Evolutionary conservation across 2,888 invertebrate species (phyloP), one percentile per base, ranked within the genome.

Genomic region (Ennomos quercinarius): DNA sequence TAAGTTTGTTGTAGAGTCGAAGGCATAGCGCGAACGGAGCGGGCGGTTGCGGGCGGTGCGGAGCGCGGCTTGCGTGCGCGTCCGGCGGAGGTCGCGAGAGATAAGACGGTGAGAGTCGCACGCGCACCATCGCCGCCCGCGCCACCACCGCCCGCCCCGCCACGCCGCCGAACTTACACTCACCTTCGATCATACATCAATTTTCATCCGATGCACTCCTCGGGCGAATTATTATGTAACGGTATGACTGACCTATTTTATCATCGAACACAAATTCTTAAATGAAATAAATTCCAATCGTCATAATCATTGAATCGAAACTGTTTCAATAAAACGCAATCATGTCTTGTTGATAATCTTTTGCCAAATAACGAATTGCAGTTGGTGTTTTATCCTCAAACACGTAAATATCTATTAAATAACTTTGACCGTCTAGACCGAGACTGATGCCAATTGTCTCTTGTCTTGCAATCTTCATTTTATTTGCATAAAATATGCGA

Each of bases 11-110:
- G 80, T 83, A 75, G 81, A 77, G 72, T 72, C 73, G 84, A 79
- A 81, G 84, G 83, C 90, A 90, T 90, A 89, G 81, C 90, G 90
- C 84, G 86, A 77, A 65, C 79, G 57, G 70, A 76, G 71, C 72
- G 73, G 74, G 76, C 78, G 81, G 77, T 71, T 72, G 72, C 72
- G 75, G 75, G 75, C 77, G 81, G 78, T 72, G 74, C 78, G 81
- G 80, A 80, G 81, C 88, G 85, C 84, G 79, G 83, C 78, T 80
- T 72, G 84, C 86, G 88, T 90, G 87, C 90, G 90, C 90, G 90
- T 89, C 85, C 87, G 83, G 81, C 91, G 90, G 91, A 91, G 91
- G 92, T 90, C 92, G 92, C 92, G 89, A 82, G 86, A 92, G 92
- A 92, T 92, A 92, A 92, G 91, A 82, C 84, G 89, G 91, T 86